These are phyloP conservation scores for Hippoglossus hippoglossus DNA, from an alignment of 2,797 vertebrate species.

Conservation along the genomic window DNA sequence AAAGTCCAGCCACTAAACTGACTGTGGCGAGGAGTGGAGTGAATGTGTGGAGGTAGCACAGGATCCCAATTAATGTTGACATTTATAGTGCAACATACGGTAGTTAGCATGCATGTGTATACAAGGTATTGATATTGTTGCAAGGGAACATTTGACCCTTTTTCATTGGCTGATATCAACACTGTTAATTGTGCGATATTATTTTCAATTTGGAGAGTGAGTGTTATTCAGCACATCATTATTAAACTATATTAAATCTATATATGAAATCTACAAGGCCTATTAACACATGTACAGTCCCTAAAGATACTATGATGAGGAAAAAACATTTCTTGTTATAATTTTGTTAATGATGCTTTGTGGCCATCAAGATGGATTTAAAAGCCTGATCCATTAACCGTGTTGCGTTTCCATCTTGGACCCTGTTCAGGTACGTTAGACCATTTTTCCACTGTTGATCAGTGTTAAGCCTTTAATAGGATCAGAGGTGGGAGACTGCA, in stretches of 20 bases:
- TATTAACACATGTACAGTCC: too few species aligned
- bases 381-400: constrained; percentile 6
- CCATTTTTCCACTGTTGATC: constrained; percentile 14
- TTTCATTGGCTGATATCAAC: background rate
- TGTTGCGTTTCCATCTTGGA: background rate
- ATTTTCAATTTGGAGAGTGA: background rate
- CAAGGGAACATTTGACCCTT: background rate
- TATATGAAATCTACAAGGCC: too few species aligned
- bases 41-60: background rate
- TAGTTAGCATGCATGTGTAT: too few species aligned
- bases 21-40: background rate
- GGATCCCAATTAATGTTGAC: background rate
- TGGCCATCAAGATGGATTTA: background rate
- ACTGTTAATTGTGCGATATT: background rate
- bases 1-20: background rate
- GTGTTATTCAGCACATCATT: background rate
- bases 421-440: too few species aligned
- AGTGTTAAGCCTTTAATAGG: constrained; percentile 29
- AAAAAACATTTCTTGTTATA: too few species aligned
- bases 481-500: constrained; percentile 5
- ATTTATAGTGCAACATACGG: background rate
- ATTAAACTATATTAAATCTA: too few species aligned
- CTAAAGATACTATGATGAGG: too few species aligned
- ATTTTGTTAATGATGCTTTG: background rate
- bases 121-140: too few species aligned